Conservation (phyloP, 2,888 invertebrate species). For the Willowsia nigromaculata region DNA sequence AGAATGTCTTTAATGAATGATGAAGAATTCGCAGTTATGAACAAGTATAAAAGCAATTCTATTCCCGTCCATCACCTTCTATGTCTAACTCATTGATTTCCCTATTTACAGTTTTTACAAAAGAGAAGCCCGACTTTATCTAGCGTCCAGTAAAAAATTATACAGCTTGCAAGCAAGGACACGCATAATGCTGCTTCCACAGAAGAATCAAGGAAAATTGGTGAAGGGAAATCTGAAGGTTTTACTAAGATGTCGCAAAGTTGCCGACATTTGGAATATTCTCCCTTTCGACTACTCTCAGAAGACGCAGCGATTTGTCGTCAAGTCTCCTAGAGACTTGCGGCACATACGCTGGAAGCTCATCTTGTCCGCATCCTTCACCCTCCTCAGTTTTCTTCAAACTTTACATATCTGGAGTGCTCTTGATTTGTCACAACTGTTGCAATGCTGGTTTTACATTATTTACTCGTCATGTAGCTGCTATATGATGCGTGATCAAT, state of each 20-base stretch:
- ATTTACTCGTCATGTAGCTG: slow-evolving; percentile 2
- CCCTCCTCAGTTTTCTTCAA: not conserved
- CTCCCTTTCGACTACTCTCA: not conserved
- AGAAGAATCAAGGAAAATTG: not conserved
- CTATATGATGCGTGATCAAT: not conserved
- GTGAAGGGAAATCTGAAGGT: not conserved
- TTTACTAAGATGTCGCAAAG: not conserved
- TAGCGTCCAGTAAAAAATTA: no score
- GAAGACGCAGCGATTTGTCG: not conserved
- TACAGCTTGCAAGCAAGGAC: no score
- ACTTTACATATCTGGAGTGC: not conserved
- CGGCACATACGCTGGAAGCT: not conserved
- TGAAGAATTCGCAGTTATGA: no score
- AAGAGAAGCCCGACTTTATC: no score
- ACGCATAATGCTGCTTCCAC: not conserved
- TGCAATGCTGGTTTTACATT: slow-evolving; percentile 21
- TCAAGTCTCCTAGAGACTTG: not conserved
- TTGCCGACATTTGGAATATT: not conserved
- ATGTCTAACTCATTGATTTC: no score
- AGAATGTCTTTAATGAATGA: no score
- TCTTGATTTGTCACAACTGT: not conserved
- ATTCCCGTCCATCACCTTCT: no score
- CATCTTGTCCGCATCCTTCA: not conserved
- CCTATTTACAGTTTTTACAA: no score
- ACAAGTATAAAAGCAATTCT: no score